Percentiles rank a stretch among this genome's conserved stretches.
Conservation (phyloP, 2,113 vertebrate species). For the Myrmophylax atrothorax region DNA sequence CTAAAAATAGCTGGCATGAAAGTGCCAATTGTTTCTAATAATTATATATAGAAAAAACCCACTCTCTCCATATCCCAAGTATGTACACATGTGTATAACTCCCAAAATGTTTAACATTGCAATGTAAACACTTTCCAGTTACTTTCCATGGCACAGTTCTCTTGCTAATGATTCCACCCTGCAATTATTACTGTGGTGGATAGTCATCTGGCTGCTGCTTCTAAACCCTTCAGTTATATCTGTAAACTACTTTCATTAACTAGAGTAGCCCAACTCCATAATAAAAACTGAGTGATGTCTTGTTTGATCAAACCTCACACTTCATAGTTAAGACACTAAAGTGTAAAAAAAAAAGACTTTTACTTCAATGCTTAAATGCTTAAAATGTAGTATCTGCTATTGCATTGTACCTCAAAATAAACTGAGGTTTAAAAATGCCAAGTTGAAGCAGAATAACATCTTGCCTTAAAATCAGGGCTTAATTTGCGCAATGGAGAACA, state of each 20-base stretch:
- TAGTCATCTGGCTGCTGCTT: neutral
- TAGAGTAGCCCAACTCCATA: neutral
- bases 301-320: neutral
- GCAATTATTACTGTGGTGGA: neutral
- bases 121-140: neutral
- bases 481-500: neutral
- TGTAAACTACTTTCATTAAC: neutral
- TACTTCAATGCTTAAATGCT: neutral
- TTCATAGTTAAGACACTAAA: neutral
- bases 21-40: neutral
- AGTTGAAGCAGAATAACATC: neutral
- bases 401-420: neutral
- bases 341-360: neutral
- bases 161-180: neutral
- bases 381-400: neutral
- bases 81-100: neutral
- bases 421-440: neutral
- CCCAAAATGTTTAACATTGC: neutral
- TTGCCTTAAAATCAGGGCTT: neutral
- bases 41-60: neutral
- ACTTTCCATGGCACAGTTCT: neutral
- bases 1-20: neutral
- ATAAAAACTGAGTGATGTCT: neutral
- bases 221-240: neutral
- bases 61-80: neutral